Percentiles rank a stretch among this genome's conserved stretches.
Conservation (phyloP, 2,888 invertebrate species). For the Psylliodes chrysocephalus region DNA sequence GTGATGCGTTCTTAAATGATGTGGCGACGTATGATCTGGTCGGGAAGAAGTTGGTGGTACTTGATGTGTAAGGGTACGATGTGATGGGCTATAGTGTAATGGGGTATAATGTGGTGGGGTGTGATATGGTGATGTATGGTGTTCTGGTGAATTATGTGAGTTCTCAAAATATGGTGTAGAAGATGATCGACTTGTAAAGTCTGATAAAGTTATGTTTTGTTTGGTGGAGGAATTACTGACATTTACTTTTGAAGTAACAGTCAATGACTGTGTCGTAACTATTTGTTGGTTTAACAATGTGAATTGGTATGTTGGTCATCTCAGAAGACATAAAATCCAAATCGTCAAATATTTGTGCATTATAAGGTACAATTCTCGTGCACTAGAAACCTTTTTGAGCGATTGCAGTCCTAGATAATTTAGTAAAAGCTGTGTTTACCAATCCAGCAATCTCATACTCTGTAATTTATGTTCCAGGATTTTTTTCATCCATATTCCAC, state of each 20-base stretch:
- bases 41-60: not conserved
- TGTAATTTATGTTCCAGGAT: not conserved
- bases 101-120: not conserved
- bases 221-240: too few species aligned
- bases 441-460: not conserved
- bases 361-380: not conserved
- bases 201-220: too few species aligned
- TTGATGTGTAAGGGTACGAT: not conserved
- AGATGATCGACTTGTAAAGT: too few species aligned
- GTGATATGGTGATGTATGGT: not conserved
- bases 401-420: too few species aligned
- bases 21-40: not conserved
- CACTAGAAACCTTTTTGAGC: not conserved
- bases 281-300: too few species aligned
- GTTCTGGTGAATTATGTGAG: too few species aligned
- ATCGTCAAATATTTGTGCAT: not conserved
- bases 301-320: constrained; percentile 1
- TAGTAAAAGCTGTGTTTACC: too few species aligned
- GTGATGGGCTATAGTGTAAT: not conserved
- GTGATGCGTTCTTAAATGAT: not conserved
- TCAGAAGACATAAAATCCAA: not conserved
- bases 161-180: too few species aligned
- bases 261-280: too few species aligned
- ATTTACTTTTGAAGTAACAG: too few species aligned
- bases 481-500: not conserved